phyloP scores from a whole-genome alignment of 2,113 vertebrate genomes.

The Hystrix brachyura region DNA sequence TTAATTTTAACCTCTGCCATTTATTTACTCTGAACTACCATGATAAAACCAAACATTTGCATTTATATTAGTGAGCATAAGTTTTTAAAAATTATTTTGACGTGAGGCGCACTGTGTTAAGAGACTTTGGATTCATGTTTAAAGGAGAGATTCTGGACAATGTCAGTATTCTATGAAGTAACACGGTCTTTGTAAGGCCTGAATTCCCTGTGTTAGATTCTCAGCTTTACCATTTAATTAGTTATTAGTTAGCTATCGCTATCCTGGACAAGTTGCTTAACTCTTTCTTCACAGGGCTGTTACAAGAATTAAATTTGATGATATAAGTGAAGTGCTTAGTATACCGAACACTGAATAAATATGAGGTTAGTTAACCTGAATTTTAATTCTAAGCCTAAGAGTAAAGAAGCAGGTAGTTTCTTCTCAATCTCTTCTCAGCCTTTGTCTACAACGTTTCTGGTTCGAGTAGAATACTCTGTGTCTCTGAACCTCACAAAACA shows the following conservation, averaged over 20 bases:
- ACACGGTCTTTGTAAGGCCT: not conserved
- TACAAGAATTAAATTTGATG: slow-evolving; percentile 44
- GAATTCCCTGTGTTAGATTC: not conserved
- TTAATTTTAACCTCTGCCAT: not conserved
- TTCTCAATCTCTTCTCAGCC: not conserved
- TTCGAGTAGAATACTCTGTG: not conserved
- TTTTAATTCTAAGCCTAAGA: slow-evolving; percentile 10
- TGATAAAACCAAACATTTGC: not conserved
- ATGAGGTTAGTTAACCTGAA: not conserved
- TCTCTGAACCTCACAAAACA: not conserved
- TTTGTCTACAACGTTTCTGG: not conserved
- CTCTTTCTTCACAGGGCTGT: not conserved
- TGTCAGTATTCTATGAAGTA: not conserved
- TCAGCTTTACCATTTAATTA: not conserved
- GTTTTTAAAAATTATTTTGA: not conserved
- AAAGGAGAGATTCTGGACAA: not conserved
- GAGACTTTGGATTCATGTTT: slow-evolving; percentile 15
- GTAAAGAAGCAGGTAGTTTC: not conserved
- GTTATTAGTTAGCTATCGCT: not conserved
- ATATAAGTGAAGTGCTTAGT: slow-evolving; percentile 2
- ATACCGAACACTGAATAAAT: not conserved
- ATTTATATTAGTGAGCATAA: not conserved
- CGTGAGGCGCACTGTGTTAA: not conserved
- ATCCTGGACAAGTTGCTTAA: not conserved
- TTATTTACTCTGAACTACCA: not conserved